Evolutionary conservation across 2,888 invertebrate genomes (phyloP), one percentile per base, ranked within the genome.

Genomic region (Pristionchus fissidentatus): DNA sequence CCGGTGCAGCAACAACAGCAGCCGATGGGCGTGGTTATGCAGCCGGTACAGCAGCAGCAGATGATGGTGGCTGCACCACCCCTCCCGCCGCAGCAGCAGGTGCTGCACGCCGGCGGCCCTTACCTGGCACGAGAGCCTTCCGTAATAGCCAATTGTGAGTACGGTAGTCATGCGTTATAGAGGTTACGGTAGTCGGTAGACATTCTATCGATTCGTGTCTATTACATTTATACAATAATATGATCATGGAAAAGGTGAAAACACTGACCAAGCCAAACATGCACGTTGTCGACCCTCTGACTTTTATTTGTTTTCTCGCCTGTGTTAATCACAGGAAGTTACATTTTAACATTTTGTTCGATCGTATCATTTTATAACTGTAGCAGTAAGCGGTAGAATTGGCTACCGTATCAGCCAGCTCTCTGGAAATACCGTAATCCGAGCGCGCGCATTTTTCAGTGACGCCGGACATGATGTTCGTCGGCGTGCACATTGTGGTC

Each of bases 401-500:
- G n/a, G 15, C 32, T 62, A 29, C n/a, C 62, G 3, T 29, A 32
- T 62, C 26, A 49, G 10, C 10, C 49, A 49, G 19, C n/a, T n/a
- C n/a, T 13, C 49, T 49, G 19, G 49, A 19, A 10, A 13, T 49
- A 49, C 49, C 49, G 49, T 49, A 49, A 49, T 49, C 49, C 49
- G 10, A 49, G 13, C 49, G 49, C 19, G 19, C n/a, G n/a, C n/a
- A n/a, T 29, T 55, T 55, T 52, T 13, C 83, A 73, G 83, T 43
- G 10, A 32, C 7, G 49, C 73, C 88, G 10, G 87, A 87, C 55
- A 86, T 87, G 29, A 85, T 85, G 57, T 85, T 89, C 2, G 73
- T 85, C 19, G 89, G 89, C 13, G 84, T 85, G n/a, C 75, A 84
- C 13, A 66, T 89, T 57, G 86, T 87, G 26, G 83, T 86, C 10